Evolutionary conservation across 2,113 vertebrate species (phyloP), one percentile per base, ranked within the genome.

Genomic region (Dolichallabes microphthalmus): DNA sequence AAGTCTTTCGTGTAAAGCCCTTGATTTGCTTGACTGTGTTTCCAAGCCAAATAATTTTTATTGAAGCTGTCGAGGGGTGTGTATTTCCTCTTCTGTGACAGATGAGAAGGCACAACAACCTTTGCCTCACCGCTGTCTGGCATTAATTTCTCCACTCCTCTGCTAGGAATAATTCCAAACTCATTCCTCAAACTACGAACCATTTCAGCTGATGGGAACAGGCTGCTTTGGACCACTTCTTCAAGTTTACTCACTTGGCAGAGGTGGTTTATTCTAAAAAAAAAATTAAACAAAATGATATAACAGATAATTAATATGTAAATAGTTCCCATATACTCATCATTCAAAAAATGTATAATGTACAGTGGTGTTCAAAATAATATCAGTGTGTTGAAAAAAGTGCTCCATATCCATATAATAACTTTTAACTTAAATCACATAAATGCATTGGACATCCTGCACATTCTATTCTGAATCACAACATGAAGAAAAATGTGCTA

Each of bases 141-240:
- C 19, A 1, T 1, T 1, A 60, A 58, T 32, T 4, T 66, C 64
- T 86, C 76, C 68, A 86, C 50, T 82, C 60, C 86, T 22, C 66
- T 83, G 4, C 87, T 84, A 20, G 93, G 17, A 78, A 91, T 87
- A 61, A 89, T 58, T 82, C 95, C 95, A 15, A 93, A 96, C 82
- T 93, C 80, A 0, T 86, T 90, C 30, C 87, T 95, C 90, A 97
- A 60, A 81, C 87, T 89, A 39, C 88, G 90, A 85, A 97, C 81
- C 96, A 96, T 96, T 88, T 94, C 90, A 0, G 94, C 91, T 10
- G 96, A 93, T 5, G 96, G 96, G 89, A 98, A 93, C 89, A 97
- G 91, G 89, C 92, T 87, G 22, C 88, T 82, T 0, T 85, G 88
- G 50, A 95, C 60, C 15, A 92, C 93, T 2, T 96, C 93, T 84